These are phyloP conservation scores for Neofelis nebulosa DNA, from an alignment of 2,113 vertebrate genomes.

Conservation along the genomic window DNA sequence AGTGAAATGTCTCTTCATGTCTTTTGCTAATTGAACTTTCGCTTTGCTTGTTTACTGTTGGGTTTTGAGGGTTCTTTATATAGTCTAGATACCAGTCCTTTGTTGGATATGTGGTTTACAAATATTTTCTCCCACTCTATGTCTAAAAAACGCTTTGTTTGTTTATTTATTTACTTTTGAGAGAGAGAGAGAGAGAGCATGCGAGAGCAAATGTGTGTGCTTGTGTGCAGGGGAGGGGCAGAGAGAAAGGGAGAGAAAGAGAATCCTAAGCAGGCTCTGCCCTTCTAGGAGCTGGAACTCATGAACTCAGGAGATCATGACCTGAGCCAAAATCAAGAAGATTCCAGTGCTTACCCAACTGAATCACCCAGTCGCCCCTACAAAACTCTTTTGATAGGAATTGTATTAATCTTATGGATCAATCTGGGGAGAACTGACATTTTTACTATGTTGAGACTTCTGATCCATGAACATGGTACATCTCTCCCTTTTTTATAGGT, in stretches of 20 bases:
- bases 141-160: background rate
- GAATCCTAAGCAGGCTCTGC: no score
- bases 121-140: background rate
- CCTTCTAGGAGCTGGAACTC: no score
- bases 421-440: background rate
- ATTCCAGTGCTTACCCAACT: no score
- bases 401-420: background rate
- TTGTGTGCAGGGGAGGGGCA: no score
- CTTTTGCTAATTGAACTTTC: background rate
- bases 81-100: background rate
- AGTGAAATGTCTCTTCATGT: no score
- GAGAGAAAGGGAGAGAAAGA: no score
- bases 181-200: no score
- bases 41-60: background rate
- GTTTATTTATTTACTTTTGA: no score
- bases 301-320: no score
- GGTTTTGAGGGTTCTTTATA: background rate
- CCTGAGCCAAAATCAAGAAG: no score
- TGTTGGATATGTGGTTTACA: background rate
- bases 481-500: background rate
- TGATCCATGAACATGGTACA: background rate
- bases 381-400: background rate
- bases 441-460: background rate
- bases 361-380: no score
- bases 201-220: no score